A percentile compares a stretch with the other conserved stretches of the same genome.
Conservation (phyloP, 1,140 invertebrate genomes). For the Psix sp. region DNA sequence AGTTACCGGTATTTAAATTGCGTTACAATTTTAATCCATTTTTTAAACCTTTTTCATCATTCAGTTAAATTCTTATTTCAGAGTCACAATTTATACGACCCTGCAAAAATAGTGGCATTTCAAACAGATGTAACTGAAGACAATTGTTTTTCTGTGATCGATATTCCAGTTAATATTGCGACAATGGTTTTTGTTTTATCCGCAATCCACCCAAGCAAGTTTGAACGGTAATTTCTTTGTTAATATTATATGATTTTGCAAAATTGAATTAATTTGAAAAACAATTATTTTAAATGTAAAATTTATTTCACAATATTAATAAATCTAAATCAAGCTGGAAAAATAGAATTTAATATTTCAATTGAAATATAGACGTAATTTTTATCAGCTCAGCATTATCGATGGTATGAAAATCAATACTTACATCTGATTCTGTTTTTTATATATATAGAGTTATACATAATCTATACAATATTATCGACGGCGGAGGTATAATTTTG, state of each 20-base stretch:
- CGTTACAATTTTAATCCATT: no score
- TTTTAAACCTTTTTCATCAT: conserved; percentile 4
- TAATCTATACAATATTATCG: conserved; percentile 84
- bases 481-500: conserved; percentile 89
- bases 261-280: conserved; percentile 9
- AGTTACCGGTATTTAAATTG: no score
- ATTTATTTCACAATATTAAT: no score
- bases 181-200: conserved; percentile 89
- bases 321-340: no score
- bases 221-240: conserved; percentile 72
- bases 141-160: conserved; percentile 79
- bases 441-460: conserved; percentile 76
- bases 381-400: no score
- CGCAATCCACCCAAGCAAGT: conserved; percentile 88
- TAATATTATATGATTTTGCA: background rate
- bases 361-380: no score
- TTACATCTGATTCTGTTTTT: conserved; percentile 14
- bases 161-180: conserved; percentile 80
- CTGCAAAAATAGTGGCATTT: conserved; percentile 85
- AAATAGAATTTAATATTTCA: no score
- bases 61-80: conserved; percentile 51
- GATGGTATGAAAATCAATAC: background rate
- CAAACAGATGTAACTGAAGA: conserved; percentile 83
- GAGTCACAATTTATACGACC: conserved; percentile 79
- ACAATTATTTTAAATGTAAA: background rate